Evolutionary conservation across 1,140 invertebrate species (phyloP).

Genomic region (Atta texana): DNA sequence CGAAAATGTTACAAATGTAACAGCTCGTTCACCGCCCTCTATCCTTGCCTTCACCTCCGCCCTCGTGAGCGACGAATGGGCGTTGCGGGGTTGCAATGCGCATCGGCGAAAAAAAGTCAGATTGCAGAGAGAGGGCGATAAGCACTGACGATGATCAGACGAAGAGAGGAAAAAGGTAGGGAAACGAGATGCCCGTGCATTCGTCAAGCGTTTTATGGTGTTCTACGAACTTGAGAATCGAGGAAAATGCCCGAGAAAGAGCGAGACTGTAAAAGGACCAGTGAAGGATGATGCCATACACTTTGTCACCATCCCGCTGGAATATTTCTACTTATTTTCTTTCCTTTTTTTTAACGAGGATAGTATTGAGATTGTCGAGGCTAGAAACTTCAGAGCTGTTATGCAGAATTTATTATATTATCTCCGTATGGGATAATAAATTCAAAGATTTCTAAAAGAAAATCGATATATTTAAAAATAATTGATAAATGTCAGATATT

Average conservation of each 20-base stretch:
- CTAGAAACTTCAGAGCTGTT: neutral
- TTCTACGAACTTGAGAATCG: slow-evolving; percentile 25
- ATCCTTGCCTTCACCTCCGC: neutral
- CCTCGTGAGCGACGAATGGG: slow-evolving; percentile 55
- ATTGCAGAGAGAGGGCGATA: slow-evolving; percentile 49
- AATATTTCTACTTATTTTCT: slow-evolving; percentile 11
- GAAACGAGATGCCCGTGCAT: slow-evolving; percentile 68
- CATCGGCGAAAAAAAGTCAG: slow-evolving; percentile 46
- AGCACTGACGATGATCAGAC: slow-evolving; percentile 40
- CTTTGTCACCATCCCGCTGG: slow-evolving; percentile 55
- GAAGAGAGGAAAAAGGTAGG: slow-evolving; percentile 27
- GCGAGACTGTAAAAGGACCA: slow-evolving; percentile 58
- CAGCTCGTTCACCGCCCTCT: slow-evolving; percentile 16
- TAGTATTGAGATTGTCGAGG: neutral
- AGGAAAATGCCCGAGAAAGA: slow-evolving; percentile 49
- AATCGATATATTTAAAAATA: neutral
- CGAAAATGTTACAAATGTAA: slow-evolving; percentile 76
- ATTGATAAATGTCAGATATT: neutral
- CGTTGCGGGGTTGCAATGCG: slow-evolving; percentile 57
- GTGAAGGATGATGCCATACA: slow-evolving; percentile 19
- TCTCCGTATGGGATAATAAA: slow-evolving; percentile 1
- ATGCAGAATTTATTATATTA: neutral
- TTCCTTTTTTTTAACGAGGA: neutral
- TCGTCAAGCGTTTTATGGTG: slow-evolving; percentile 75
- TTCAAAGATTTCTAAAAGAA: neutral